Percentiles rank a stretch among this genome's conserved stretches.
These are phyloP conservation scores for Drosophila mettleri DNA, from an alignment of 2,888 invertebrate species.

Conservation along the genomic window DNA sequence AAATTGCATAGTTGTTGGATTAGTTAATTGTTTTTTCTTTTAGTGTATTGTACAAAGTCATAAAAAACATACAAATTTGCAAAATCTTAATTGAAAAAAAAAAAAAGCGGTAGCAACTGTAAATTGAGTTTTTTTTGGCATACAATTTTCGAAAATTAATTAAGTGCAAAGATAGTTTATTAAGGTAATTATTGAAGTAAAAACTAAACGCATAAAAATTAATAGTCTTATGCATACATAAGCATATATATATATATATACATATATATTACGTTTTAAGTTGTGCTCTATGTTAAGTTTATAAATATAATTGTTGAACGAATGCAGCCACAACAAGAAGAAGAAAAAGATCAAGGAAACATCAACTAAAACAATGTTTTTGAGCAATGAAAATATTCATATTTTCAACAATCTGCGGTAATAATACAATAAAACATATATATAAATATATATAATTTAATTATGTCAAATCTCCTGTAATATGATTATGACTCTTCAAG, in stretches of 20 bases:
- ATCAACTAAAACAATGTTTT: slow-evolving; percentile 16
- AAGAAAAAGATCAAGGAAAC: slow-evolving; percentile 10
- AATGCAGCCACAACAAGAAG: slow-evolving; percentile 22
- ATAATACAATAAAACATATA: not conserved
- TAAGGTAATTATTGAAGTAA: slow-evolving; percentile 22
- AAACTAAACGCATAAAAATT: slow-evolving; percentile 30
- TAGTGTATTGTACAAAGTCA: slow-evolving; percentile 32
- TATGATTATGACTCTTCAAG: slow-evolving; percentile 14
- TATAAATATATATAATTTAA: slow-evolving; percentile 8
- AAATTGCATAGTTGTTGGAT: slow-evolving; percentile 24
- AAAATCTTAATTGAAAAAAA: not conserved
- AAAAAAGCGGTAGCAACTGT: slow-evolving; percentile 7
- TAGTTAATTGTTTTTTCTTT: slow-evolving; percentile 50
- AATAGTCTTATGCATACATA: slow-evolving; percentile 27
- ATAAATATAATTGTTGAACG: slow-evolving; percentile 41
- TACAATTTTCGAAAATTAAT: slow-evolving; percentile 34
- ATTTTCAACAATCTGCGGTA: not conserved
- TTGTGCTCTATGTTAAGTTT: slow-evolving; percentile 67
- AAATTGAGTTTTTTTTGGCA: slow-evolving; percentile 19
- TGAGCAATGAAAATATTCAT: not conserved
- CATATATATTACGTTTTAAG: slow-evolving; percentile 41
- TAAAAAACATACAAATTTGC: not conserved
- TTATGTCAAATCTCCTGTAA: slow-evolving; percentile 15
- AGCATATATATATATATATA: not conserved
- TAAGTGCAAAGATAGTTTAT: slow-evolving; percentile 47